Evolutionary conservation across 2,113 vertebrate species (phyloP).

Genomic region (Verasper variegatus): DNA sequence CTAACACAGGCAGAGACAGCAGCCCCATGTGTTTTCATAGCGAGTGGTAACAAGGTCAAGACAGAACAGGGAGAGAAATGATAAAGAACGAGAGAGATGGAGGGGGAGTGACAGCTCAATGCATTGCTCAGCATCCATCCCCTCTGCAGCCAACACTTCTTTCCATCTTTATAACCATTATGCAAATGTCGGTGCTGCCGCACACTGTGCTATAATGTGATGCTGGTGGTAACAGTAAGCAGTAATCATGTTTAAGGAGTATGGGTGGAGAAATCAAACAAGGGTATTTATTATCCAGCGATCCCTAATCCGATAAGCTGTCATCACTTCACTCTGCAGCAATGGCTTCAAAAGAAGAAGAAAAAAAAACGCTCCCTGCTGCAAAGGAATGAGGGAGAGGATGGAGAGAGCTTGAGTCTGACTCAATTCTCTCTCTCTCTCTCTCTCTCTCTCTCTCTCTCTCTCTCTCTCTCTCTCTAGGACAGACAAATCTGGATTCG

Average conservation of each 20-base stretch:
- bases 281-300: slow-evolving; percentile 78
- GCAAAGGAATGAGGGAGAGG: slow-evolving; percentile 45
- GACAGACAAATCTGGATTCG: slow-evolving; percentile 66
- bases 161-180: slow-evolving; percentile 66
- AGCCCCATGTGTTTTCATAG: slow-evolving; percentile 12
- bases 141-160: slow-evolving; percentile 52
- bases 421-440: slow-evolving; percentile 21
- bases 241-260: slow-evolving; percentile 80
- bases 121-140: slow-evolving; percentile 49
- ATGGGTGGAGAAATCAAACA: slow-evolving; percentile 78
- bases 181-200: slow-evolving; percentile 56
- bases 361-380: slow-evolving; percentile 11
- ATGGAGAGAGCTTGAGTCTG: slow-evolving; percentile 17
- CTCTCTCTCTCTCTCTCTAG: slow-evolving; percentile 45
- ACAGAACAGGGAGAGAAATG: slow-evolving; percentile 17
- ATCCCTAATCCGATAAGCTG: slow-evolving; percentile 81
- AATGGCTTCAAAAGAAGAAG: slow-evolving; percentile 48
- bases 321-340: slow-evolving; percentile 78
- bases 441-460: slow-evolving; percentile 43
- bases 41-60: slow-evolving; percentile 36
- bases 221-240: slow-evolving; percentile 72
- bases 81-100: slow-evolving; percentile 37
- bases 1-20: neutral
- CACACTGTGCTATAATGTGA: slow-evolving; percentile 58
- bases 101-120: slow-evolving; percentile 42